These are phyloP conservation scores for fruit fly (Drosophila melanogaster) DNA, from an alignment of 1,140 invertebrate genomes.

Conservation along the genomic window DNA sequence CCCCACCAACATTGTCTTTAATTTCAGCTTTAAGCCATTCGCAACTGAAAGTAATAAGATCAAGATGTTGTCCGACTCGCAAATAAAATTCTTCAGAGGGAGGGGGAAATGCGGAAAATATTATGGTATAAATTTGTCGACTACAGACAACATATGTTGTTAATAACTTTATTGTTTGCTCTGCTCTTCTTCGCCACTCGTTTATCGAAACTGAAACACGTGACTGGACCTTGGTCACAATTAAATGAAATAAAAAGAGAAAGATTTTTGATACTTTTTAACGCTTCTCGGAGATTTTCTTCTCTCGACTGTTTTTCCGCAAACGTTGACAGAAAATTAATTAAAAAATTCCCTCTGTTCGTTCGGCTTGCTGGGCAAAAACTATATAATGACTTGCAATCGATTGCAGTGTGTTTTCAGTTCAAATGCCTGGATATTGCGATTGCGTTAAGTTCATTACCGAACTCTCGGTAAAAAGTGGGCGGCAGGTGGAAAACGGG, in stretches of 20 bases:
- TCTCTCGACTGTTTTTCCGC: constrained; percentile 53
- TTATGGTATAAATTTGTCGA: constrained; percentile 42
- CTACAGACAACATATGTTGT: constrained; percentile 66
- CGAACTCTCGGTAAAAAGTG: constrained; percentile 14
- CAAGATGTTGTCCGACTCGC: constrained; percentile 42
- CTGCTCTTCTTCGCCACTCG: constrained; percentile 7
- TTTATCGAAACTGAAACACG: constrained; percentile 32
- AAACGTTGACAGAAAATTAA: constrained; percentile 80
- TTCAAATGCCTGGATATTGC: constrained; percentile 31
- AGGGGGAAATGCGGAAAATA: constrained; percentile 20
- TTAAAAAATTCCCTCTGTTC: constrained; percentile 63
- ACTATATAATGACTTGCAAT: constrained; percentile 47
- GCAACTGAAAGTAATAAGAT: constrained; percentile 41
- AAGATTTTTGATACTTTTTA: constrained; percentile 26
- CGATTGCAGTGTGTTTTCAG: constrained; percentile 30
- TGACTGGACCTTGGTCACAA: constrained; percentile 55
- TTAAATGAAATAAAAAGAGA: constrained; percentile 40
- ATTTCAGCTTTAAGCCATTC: constrained; percentile 16
- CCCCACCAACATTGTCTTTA: neutral
- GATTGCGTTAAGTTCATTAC: constrained; percentile 78
- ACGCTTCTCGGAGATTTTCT: constrained; percentile 12
- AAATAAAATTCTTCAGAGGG: constrained; percentile 7
- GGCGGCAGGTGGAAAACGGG: constrained; percentile 2
- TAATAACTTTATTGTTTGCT: constrained; percentile 65
- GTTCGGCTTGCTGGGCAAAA: constrained; percentile 27